phyloP scores from a whole-genome alignment of 1,140 invertebrate species.

The Calephelis nemesis region DNA sequence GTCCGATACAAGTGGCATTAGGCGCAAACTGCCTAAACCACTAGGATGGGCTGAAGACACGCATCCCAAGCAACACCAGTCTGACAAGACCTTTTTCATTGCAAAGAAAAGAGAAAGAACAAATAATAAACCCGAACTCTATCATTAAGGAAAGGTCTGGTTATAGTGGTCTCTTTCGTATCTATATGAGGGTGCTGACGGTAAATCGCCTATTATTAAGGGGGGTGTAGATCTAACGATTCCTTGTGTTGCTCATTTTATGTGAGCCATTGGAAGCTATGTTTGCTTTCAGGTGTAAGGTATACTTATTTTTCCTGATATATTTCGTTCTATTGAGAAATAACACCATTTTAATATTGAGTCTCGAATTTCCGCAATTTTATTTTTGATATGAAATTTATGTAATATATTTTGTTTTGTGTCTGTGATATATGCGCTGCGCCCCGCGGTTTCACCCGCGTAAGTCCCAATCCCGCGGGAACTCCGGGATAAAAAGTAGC shows the following conservation, averaged over 20 bases:
- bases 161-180: conserved; percentile 38
- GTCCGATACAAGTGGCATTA: conserved; percentile 70
- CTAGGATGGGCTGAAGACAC: conserved; percentile 59
- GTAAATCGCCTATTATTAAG: conserved; percentile 70
- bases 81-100: conserved; percentile 31
- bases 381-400: no score
- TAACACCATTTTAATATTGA: no score
- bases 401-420: no score
- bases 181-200: conserved; percentile 47
- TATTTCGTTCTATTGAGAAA: conserved; percentile 7
- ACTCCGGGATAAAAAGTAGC: no score
- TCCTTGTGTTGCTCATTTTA: conserved; percentile 67
- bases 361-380: no score
- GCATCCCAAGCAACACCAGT: conserved; percentile 48
- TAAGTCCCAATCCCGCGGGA: no score
- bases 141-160: conserved; percentile 40
- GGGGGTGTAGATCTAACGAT: conserved; percentile 69
- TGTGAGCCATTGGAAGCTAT: conserved; percentile 60
- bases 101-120: background rate
- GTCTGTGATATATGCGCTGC: no score
- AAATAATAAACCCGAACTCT: conserved; percentile 15
- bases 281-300: conserved; percentile 63
- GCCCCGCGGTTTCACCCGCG: no score
- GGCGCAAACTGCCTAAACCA: conserved; percentile 44
- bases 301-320: conserved; percentile 19